Base-by-base conservation (phyloP, 1,140 invertebrate genomes). In the Sycobia sp. region DNA sequence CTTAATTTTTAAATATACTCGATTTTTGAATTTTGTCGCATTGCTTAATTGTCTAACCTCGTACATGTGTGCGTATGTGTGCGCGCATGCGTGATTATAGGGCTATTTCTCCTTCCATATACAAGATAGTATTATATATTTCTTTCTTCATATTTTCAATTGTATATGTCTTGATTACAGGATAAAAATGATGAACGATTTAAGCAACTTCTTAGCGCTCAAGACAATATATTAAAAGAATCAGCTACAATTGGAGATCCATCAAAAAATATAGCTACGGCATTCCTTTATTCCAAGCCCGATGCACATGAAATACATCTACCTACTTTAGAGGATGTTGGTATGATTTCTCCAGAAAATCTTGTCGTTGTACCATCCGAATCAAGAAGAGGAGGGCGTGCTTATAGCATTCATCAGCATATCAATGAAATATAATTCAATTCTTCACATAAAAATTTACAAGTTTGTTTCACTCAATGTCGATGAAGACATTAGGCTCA, bases 331-430 rank as follows among this genome's bases (percentile, higher is more conserved):
- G 64, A 56, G 1, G 27, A 50, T 4, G 16, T 34, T 11, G 62
- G 51, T 7, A 62, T 54, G 1, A 59, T 57, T 20, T 65, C 51
- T 18, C 51, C 67, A 1, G 62, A 67, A 41, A 70, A 68, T 41
- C 51, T 75, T n/a, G 71, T 71, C 4, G 72, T 81, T 14, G 75
- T 82, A 0, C 74, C 79, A 0, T 72, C 71, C 0, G 80, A 80
- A 49, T 82, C 80, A 10, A 74, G 77, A 23, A 66, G 80, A 18
- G 80, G 79, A 0, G 80, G 79, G 5, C 70, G 77, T 18, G 80
- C 79, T 22, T 82, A 82, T 55, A 80, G 78, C 54, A 82, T 82
- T 50, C 80, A 80, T 62, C 80, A 80, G 36, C 79, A 80, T 64
- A 73, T 43, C 4, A 82, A 82, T 63, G 80, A 82, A 70, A 73